Conservation (phyloP, 2,797 vertebrate genomes). For the Falco cherrug region DNA sequence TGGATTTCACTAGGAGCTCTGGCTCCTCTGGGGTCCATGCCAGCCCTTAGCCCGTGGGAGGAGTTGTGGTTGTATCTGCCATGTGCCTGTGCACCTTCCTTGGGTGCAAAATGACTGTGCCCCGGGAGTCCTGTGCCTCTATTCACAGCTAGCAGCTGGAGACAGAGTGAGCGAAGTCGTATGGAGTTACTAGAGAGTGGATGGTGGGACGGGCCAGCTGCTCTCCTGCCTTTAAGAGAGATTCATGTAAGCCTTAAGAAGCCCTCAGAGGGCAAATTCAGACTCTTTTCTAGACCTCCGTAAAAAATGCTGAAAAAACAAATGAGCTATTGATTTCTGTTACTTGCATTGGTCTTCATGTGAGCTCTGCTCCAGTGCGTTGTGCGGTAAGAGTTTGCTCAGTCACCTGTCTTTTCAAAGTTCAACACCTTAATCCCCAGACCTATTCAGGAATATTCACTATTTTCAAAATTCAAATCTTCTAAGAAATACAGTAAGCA, state of each 20-base stretch:
- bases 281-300: fast-evolving
- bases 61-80: neutral
- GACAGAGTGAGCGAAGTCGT: fast-evolving
- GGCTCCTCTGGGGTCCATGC: neutral
- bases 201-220: neutral
- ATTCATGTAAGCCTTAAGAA: neutral
- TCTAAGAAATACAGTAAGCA: neutral
- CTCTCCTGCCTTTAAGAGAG: neutral
- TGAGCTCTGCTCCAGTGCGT: fast-evolving
- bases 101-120: neutral
- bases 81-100: conserved; percentile 15
- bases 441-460: neutral
- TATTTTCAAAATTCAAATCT: neutral
- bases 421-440: neutral
- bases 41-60: neutral
- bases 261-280: neutral
- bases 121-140: neutral
- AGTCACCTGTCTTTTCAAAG: neutral
- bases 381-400: neutral
- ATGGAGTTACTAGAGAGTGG: fast-evolving
- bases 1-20: neutral
- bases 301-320: neutral
- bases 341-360: neutral
- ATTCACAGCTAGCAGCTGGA: neutral
- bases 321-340: neutral